phyloP scores from a whole-genome alignment of 2,797 vertebrate genomes.

The Sebastes baramenuke region DNA sequence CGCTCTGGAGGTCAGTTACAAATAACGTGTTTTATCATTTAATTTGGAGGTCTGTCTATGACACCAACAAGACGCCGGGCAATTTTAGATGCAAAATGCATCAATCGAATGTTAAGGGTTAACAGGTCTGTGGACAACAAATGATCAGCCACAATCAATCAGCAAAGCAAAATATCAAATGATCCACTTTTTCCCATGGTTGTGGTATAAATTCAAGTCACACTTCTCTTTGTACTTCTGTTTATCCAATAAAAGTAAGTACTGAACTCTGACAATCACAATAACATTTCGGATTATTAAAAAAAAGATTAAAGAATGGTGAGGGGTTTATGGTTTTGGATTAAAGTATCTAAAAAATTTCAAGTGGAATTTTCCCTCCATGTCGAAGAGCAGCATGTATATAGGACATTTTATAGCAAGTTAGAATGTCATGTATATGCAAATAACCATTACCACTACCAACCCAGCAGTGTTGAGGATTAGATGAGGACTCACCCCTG shows the following conservation, averaged over 20 bases:
- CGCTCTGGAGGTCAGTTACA: too few species aligned
- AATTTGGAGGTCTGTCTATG: neutral
- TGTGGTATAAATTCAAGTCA: neutral
- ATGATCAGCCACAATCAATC: neutral
- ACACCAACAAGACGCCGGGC: neutral
- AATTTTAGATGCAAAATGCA: neutral
- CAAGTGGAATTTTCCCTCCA: neutral
- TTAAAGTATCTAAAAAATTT: constrained; percentile 1
- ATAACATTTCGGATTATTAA: neutral
- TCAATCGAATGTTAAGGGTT: neutral
- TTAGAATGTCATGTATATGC: neutral
- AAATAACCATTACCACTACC: neutral
- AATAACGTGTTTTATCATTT: too few species aligned
- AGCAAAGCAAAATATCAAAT: neutral
- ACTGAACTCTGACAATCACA: neutral
- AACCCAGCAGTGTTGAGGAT: constrained; percentile 3
- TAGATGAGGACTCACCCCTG: constrained; percentile 26
- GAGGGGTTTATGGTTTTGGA: neutral
- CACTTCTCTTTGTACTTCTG: neutral
- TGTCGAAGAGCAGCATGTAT: neutral
- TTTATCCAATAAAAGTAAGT: neutral
- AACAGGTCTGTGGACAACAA: neutral
- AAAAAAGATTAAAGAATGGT: constrained; percentile 1
- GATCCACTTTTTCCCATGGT: neutral
- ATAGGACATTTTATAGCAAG: neutral